These are phyloP conservation scores for Drosophila rellima DNA, from an alignment of 2,888 invertebrate species.

Conservation along the genomic window DNA sequence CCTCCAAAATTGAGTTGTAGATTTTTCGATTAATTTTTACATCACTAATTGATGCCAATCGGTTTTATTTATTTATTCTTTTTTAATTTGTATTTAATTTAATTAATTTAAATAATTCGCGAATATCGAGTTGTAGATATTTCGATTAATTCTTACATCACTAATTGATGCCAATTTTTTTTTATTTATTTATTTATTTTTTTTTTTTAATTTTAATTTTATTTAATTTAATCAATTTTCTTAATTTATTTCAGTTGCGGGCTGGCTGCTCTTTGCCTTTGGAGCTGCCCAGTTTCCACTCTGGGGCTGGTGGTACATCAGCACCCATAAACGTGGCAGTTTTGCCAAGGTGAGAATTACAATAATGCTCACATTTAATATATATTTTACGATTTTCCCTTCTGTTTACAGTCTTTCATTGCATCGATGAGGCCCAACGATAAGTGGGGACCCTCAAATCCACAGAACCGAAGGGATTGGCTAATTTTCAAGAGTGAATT, in stretches of 20 bases:
- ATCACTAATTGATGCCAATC: no score
- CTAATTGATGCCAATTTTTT: no score
- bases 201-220: background rate
- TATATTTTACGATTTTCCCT: no score
- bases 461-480: slow-evolving; percentile 87
- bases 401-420: slow-evolving; percentile 86
- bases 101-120: no score
- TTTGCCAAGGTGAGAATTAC: slow-evolving; percentile 65
- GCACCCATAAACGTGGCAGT: slow-evolving; percentile 55
- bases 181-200: no score
- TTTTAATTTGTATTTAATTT: no score
- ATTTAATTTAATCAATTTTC: background rate
- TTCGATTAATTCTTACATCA: no score
- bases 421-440: slow-evolving; percentile 84
- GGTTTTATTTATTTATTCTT: no score
- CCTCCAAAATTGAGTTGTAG: no score
- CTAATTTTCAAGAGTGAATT: slow-evolving; percentile 87
- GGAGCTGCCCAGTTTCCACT: slow-evolving; percentile 87
- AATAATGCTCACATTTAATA: no score
- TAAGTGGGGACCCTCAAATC: slow-evolving; percentile 89
- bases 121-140: no score
- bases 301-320: slow-evolving; percentile 85
- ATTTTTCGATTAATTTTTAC: no score
- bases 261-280: slow-evolving; percentile 87
- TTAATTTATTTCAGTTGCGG: slow-evolving; percentile 85